Conservation (phyloP, 2,888 invertebrate genomes). For the Phyllotreta striolata region DNA sequence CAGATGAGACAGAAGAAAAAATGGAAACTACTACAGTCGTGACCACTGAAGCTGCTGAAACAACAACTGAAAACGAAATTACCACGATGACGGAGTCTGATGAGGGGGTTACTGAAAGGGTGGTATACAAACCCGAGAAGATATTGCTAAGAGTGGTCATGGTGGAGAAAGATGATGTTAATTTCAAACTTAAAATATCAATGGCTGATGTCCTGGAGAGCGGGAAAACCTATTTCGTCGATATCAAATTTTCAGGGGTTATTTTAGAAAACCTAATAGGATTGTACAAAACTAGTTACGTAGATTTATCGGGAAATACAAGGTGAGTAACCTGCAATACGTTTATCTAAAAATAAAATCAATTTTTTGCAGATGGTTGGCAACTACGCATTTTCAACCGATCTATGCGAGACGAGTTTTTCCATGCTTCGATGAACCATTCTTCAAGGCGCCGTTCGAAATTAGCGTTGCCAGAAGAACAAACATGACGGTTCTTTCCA, state of each 20-base stretch:
- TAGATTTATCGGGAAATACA: slow-evolving; percentile 59
- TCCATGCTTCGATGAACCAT: slow-evolving; percentile 82
- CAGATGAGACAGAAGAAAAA: neutral
- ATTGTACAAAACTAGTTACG: slow-evolving; percentile 73
- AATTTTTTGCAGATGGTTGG: slow-evolving; percentile 63
- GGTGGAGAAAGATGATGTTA: slow-evolving; percentile 56
- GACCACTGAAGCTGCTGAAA: slow-evolving; percentile 26
- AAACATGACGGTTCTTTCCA: slow-evolving; percentile 72
- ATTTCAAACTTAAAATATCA: slow-evolving; percentile 59
- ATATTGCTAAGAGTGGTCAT: slow-evolving; percentile 48
- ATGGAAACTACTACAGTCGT: slow-evolving; percentile 13
- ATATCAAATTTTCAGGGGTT: slow-evolving; percentile 65
- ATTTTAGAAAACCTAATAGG: slow-evolving; percentile 71
- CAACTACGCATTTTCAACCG: slow-evolving; percentile 73
- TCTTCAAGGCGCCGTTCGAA: slow-evolving; percentile 78
- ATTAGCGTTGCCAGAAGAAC: slow-evolving; percentile 73
- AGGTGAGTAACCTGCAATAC: slow-evolving; percentile 59
- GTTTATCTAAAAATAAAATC: slow-evolving; percentile 6
- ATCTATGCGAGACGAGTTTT: slow-evolving; percentile 72
- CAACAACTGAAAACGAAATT: slow-evolving; percentile 18
- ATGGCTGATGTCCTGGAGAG: slow-evolving; percentile 60
- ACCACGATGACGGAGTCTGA: slow-evolving; percentile 10
- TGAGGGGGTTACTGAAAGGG: slow-evolving; percentile 34
- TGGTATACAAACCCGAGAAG: slow-evolving; percentile 37
- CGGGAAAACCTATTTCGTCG: slow-evolving; percentile 65